Conservation (phyloP, 2,888 invertebrate genomes). For the Labia minor region DNA sequence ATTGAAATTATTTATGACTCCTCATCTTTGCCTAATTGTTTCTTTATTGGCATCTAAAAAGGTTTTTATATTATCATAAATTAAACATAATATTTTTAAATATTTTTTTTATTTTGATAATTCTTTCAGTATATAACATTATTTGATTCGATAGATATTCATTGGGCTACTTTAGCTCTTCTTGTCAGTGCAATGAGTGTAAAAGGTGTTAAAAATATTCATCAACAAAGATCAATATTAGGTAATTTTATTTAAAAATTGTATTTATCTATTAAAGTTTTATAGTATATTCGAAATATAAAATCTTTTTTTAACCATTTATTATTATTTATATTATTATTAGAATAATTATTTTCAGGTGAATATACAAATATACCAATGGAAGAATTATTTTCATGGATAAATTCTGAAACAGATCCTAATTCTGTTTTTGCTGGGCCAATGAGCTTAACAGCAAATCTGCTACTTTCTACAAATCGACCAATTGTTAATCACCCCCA, state of each 20-base stretch:
- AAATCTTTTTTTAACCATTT: too few species aligned
- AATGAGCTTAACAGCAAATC: constrained; percentile 72
- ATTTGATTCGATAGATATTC: constrained; percentile 35
- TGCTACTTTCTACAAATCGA: constrained; percentile 63
- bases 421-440: constrained; percentile 74
- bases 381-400: constrained; percentile 70
- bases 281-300: too few species aligned
- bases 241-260: constrained; percentile 32
- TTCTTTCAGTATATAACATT: constrained; percentile 34
- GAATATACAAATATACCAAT: constrained; percentile 61
- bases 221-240: constrained; percentile 40
- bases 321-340: too few species aligned
- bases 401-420: constrained; percentile 48
- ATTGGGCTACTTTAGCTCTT: constrained; percentile 39
- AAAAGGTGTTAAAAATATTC: constrained; percentile 42
- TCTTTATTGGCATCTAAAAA: constrained; percentile 51
- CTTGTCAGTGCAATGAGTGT: constrained; percentile 45
- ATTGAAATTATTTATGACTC: constrained; percentile 64
- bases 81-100: constrained; percentile 15
- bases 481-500: constrained; percentile 81
- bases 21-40: constrained; percentile 63
- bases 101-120: constrained; percentile 16
- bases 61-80: constrained; percentile 32
- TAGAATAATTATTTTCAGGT: constrained; percentile 37
- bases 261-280: too few species aligned